Evolutionary conservation across 2,113 vertebrate genomes (phyloP).

Genomic region (Halcyon senegalensis): DNA sequence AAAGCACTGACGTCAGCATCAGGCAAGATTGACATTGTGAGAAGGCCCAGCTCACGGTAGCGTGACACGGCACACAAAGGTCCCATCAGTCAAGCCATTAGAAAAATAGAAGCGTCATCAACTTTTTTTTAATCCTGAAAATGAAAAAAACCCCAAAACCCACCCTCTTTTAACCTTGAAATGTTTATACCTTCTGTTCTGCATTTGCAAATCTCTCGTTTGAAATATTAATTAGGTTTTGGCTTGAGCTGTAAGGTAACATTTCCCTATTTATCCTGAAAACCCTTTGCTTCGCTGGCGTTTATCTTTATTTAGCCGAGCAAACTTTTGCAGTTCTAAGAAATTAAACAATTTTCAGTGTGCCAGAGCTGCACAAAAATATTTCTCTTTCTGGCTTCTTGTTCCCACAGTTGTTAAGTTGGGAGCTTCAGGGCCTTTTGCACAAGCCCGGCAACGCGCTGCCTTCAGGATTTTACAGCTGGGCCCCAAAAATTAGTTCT

Average conservation of each 20-base stretch:
- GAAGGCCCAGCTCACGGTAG: background rate
- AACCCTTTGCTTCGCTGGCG: background rate
- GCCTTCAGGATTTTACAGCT: background rate
- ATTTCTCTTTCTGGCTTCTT: background rate
- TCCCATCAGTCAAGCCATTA: background rate
- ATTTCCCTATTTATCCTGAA: background rate
- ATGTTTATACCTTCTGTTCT: background rate
- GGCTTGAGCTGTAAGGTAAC: background rate
- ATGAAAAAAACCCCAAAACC: background rate
- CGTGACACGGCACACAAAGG: background rate
- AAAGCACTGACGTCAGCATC: background rate
- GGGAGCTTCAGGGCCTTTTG: background rate
- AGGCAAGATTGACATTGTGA: background rate
- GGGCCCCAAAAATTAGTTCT: background rate
- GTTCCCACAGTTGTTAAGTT: background rate
- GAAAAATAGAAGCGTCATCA: background rate
- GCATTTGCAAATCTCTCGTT: background rate
- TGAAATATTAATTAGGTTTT: background rate
- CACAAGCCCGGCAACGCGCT: background rate
- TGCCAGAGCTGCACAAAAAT: background rate
- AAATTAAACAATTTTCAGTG: background rate
- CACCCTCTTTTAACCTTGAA: background rate
- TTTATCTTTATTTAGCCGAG: background rate
- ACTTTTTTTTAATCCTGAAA: background rate
- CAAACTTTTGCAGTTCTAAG: background rate